These are phyloP conservation scores for Manduca sexta DNA, from an alignment of 1,140 invertebrate genomes.

Conservation along the genomic window DNA sequence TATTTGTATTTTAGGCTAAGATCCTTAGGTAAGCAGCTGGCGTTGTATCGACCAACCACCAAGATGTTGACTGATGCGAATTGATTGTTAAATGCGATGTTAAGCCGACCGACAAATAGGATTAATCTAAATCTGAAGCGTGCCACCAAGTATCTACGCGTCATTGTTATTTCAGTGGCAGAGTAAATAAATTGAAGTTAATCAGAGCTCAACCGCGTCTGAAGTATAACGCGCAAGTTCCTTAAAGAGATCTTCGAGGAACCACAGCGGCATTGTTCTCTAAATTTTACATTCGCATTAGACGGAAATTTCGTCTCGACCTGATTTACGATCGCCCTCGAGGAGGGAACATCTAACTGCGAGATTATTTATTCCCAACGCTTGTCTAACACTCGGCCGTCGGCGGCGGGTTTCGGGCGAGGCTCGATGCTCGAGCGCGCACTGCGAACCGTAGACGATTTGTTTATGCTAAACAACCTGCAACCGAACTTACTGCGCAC, in stretches of 20 bases:
- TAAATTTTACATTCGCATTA: slow-evolving; percentile 63
- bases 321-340: slow-evolving; percentile 51
- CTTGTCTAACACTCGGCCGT: slow-evolving; percentile 33
- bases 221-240: slow-evolving; percentile 45
- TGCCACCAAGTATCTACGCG: too few relatives aligned
- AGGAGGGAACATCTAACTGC: slow-evolving; percentile 41
- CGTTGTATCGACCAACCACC: too few relatives aligned
- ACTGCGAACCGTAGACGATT: slow-evolving; percentile 40
- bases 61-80: too few relatives aligned
- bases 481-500: slow-evolving; percentile 42
- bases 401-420: not conserved
- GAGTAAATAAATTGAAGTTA: slow-evolving; percentile 15
- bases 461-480: slow-evolving; percentile 63
- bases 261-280: slow-evolving; percentile 45
- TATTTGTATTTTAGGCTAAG: too few relatives aligned
- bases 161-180: not conserved
- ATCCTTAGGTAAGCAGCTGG: too few relatives aligned
- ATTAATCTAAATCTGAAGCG: too few relatives aligned
- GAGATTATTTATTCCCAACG: slow-evolving; percentile 51
- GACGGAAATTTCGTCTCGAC: slow-evolving; percentile 49
- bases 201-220: slow-evolving; percentile 40
- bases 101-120: too few relatives aligned
- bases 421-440: not conserved
- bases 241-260: slow-evolving; percentile 39
- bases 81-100: too few relatives aligned